Conservation (phyloP, 2,888 invertebrate species). For the Himalopsyche anomala region DNA sequence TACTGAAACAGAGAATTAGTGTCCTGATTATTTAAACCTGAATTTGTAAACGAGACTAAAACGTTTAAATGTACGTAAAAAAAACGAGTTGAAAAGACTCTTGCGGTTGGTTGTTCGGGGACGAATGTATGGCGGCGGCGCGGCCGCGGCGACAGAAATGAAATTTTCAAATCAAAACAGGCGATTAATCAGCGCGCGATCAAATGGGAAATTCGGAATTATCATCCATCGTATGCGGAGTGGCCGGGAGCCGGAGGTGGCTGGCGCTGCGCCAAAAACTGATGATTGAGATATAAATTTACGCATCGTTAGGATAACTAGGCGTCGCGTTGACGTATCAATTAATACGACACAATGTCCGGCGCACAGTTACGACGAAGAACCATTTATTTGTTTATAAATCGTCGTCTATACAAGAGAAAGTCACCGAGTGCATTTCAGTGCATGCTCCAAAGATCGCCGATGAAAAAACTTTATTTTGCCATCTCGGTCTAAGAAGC, state of each 20-base stretch:
- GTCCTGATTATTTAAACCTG: too few relatives aligned
- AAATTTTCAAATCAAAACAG: constrained; percentile 38
- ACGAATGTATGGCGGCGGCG: neutral
- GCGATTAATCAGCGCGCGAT: neutral
- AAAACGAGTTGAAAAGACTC: too few relatives aligned
- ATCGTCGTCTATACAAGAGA: too few relatives aligned
- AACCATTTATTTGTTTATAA: too few relatives aligned
- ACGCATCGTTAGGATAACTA: constrained; percentile 32
- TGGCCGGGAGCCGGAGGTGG: neutral
- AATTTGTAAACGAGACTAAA: too few relatives aligned
- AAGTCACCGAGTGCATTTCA: too few relatives aligned
- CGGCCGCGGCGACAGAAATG: neutral
- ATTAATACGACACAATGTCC: neutral
- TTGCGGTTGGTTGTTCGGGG: neutral
- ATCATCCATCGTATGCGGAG: neutral
- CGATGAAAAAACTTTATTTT: too few relatives aligned
- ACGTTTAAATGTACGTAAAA: too few relatives aligned
- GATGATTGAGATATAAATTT: neutral
- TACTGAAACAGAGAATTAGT: too few relatives aligned
- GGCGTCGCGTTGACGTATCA: constrained; percentile 26
- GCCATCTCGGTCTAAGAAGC: too few relatives aligned
- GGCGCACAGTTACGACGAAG: too few relatives aligned
- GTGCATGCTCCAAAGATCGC: too few relatives aligned
- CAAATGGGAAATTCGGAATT: constrained; percentile 33
- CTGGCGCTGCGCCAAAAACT: constrained; percentile 13